A percentile compares a stretch with the other conserved stretches of the same genome.
These are phyloP conservation scores for Tipula confusa DNA, from an alignment of 2,888 invertebrate species.

Conservation along the genomic window DNA sequence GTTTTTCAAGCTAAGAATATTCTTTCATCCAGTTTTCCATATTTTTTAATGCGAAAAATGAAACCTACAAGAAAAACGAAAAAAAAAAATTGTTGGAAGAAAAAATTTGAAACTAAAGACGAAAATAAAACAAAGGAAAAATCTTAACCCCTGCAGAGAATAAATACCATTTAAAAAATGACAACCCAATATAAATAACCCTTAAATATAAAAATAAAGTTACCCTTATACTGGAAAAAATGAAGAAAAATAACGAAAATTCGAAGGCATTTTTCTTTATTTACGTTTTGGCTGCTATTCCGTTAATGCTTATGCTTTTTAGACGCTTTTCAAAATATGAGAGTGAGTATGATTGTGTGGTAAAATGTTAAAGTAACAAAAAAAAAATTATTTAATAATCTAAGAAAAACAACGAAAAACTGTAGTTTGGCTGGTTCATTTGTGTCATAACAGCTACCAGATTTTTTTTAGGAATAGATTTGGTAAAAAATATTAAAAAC, in stretches of 20 bases:
- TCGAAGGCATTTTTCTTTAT: constrained; percentile 27
- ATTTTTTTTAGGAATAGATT: not conserved
- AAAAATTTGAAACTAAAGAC: constrained; percentile 7
- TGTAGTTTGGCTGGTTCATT: not conserved
- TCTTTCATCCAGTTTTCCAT: not conserved
- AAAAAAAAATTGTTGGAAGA: not conserved
- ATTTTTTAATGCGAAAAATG: not conserved
- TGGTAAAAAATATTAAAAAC: no score
- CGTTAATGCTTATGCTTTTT: not conserved
- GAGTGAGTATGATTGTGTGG: not conserved
- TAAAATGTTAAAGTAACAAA: not conserved
- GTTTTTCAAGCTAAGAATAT: not conserved
- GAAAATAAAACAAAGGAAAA: not conserved
- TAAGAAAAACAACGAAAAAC: not conserved
- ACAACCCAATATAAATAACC: constrained; percentile 33
- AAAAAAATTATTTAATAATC: not conserved
- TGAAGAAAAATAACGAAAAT: constrained; percentile 32
- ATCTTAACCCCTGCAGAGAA: constrained; percentile 32
- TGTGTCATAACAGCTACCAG: not conserved
- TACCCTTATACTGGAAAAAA: constrained; percentile 31
- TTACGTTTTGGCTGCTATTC: not conserved
- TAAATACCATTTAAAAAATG: constrained; percentile 33
- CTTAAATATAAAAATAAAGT: constrained; percentile 31
- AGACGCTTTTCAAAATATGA: not conserved
- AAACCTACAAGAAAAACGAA: not conserved